Evolutionary conservation across 2,888 invertebrate species (phyloP).

Genomic region (Biston stratarius): DNA sequence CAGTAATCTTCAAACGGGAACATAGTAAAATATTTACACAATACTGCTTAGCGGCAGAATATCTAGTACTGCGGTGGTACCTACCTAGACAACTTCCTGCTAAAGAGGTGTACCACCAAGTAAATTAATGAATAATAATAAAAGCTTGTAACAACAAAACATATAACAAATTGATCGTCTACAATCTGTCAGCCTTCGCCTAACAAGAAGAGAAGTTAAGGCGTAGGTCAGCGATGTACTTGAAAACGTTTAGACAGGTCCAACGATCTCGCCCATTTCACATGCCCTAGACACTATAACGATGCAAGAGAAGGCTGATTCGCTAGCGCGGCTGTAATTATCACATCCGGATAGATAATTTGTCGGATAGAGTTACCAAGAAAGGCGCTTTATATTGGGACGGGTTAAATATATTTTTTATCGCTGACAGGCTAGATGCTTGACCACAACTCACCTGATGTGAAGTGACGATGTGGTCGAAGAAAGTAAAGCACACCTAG

Average conservation of each 20-base stretch:
- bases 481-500: no score
- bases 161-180: not conserved
- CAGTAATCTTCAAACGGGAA: no score
- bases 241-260: constrained; percentile 20
- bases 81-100: no score
- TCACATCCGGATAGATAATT: constrained; percentile 56
- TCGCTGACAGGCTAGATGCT: no score
- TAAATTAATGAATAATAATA: no score
- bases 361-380: constrained; percentile 49
- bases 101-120: no score
- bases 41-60: no score
- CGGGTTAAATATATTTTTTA: not conserved
- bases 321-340: constrained; percentile 49
- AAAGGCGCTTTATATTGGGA: not conserved
- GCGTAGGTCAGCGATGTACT: constrained; percentile 13
- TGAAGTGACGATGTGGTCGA: no score
- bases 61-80: no score
- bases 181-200: not conserved
- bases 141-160: not conserved
- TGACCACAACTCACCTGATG: no score
- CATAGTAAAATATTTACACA: no score
- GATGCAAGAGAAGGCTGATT: constrained; percentile 33
- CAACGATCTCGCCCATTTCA: constrained; percentile 19
- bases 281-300: constrained; percentile 36
- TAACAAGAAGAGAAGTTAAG: constrained; percentile 1